Conservation (phyloP, 2,797 vertebrate species). For the Tamandua tetradactyla region DNA sequence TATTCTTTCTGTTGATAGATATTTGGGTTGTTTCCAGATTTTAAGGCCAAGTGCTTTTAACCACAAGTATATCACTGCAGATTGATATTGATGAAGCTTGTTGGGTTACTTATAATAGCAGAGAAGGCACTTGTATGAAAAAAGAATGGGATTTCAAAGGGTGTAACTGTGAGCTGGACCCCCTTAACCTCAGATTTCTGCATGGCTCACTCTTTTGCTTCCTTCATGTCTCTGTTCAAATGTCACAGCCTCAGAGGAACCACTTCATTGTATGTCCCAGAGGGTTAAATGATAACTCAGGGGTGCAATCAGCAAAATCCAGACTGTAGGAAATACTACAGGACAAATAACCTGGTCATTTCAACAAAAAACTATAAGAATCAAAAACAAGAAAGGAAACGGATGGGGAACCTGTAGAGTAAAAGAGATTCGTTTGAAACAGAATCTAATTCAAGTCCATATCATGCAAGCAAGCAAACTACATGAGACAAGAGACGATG, state of each 20-base stretch:
- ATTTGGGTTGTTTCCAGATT: background rate
- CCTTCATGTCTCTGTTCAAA: background rate
- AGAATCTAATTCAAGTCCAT: background rate
- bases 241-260: background rate
- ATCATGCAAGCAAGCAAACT: background rate
- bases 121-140: background rate
- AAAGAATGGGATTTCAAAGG: background rate
- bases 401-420: background rate
- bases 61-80: background rate
- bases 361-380: background rate
- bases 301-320: background rate
- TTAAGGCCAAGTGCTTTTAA: background rate
- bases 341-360: background rate
- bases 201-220: background rate
- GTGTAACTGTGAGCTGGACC: background rate
- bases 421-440: background rate
- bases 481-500: rapidly evolving
- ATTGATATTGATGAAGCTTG: background rate
- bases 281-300: background rate
- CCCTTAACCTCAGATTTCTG: background rate
- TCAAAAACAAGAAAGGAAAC: background rate
- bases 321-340: background rate
- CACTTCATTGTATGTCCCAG: background rate
- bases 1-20: background rate
- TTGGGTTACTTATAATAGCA: background rate